Percentiles rank a stretch among this genome's conserved stretches.
phyloP scores from a whole-genome alignment of 35 echinoderm and acorn worm genomes.

The Apostichopus japonicus region DNA sequence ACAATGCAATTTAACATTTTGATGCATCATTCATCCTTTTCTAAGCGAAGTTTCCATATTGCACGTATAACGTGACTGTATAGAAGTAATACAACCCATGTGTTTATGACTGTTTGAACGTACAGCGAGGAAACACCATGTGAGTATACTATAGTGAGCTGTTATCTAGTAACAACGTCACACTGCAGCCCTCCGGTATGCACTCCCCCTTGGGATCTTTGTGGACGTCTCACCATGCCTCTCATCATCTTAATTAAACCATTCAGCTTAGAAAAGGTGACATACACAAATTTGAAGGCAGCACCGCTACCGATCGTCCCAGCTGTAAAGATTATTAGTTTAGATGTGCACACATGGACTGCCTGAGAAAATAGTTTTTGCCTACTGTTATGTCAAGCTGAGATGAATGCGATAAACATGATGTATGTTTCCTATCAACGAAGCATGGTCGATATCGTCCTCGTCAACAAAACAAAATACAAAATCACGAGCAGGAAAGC shows the following conservation, averaged over 20 bases:
- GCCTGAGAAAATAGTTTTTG: constrained; percentile 35
- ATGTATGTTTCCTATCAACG: not conserved
- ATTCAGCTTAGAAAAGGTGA: constrained; percentile 28
- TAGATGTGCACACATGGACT: constrained; percentile 33
- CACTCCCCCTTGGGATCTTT: not conserved
- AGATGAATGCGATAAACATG: not conserved
- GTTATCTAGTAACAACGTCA: not conserved
- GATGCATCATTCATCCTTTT: too few relatives aligned
- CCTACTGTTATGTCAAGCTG: not conserved
- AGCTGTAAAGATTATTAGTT: constrained; percentile 48
- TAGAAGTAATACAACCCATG: too few relatives aligned
- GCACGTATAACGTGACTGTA: too few relatives aligned
- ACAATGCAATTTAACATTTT: too few relatives aligned
- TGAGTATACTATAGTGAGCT: too few relatives aligned
- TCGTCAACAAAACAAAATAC: not conserved
- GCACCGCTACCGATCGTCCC: constrained; percentile 9
- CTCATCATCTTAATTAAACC: constrained; percentile 15
- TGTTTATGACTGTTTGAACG: too few relatives aligned
- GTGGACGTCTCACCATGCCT: not conserved
- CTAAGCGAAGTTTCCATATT: too few relatives aligned
- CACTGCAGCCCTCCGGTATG: not conserved
- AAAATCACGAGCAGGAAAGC: not conserved
- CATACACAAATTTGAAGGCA: constrained; percentile 14
- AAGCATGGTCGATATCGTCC: not conserved
- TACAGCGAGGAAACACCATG: too few relatives aligned